Conservation (phyloP, 2,888 invertebrate species). For the Melanargia galathea region DNA sequence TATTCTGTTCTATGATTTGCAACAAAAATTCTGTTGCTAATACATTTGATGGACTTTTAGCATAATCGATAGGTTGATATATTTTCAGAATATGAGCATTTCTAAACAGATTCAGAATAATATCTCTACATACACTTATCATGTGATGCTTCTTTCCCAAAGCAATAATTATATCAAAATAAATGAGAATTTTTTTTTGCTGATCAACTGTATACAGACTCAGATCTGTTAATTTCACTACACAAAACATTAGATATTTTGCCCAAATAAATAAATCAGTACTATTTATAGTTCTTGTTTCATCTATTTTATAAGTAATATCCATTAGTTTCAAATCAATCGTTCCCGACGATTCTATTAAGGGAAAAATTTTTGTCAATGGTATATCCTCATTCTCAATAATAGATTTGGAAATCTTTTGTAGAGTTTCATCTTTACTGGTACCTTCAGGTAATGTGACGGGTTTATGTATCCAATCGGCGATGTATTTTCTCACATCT, state of each 20-base stretch:
- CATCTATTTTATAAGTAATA: conserved; percentile 53
- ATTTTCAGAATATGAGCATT: conserved; percentile 68
- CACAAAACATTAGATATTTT: conserved; percentile 69
- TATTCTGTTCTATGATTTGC: conserved; percentile 56
- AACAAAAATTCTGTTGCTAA: conserved; percentile 65
- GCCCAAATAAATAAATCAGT: conserved; percentile 70
- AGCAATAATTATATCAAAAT: conserved; percentile 60
- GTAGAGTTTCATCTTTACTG: conserved; percentile 57
- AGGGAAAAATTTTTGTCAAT: conserved; percentile 59
- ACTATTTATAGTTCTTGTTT: conserved; percentile 52
- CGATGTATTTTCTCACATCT: conserved; percentile 75
- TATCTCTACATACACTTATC: conserved; percentile 58
- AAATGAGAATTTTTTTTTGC: conserved; percentile 55
- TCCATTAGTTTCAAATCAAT: conserved; percentile 53
- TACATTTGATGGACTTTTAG: conserved; percentile 54
- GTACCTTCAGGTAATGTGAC: conserved; percentile 58
- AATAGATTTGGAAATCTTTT: conserved; percentile 68
- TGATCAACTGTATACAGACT: conserved; percentile 53
- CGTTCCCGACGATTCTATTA: conserved; percentile 50
- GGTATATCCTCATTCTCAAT: conserved; percentile 58
- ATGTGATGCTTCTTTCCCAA: conserved; percentile 60
- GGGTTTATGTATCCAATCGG: conserved; percentile 71
- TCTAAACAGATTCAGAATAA: conserved; percentile 62
- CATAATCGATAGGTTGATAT: conserved; percentile 61
- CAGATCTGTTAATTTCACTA: conserved; percentile 62